Evolutionary conservation across 2,888 invertebrate genomes (phyloP).

Genomic region (Eupithecia centaureata): DNA sequence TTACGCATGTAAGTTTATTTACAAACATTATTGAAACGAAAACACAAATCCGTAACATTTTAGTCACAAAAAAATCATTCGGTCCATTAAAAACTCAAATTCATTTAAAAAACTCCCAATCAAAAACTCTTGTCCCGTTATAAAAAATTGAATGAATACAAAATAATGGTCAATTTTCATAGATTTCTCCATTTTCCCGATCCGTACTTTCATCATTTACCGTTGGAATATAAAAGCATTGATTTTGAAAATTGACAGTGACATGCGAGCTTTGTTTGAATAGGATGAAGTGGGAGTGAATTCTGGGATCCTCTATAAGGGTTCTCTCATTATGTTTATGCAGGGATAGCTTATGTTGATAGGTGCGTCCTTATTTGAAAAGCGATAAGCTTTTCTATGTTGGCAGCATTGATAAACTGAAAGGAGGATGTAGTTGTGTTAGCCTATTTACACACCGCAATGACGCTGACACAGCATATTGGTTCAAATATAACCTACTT

Average conservation of each 20-base stretch:
- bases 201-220: conserved; percentile 8
- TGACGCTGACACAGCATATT: neutral
- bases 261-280: conserved; percentile 28
- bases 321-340: neutral
- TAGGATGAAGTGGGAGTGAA: conserved; percentile 10
- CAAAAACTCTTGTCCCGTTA: neutral
- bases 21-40: neutral
- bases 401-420: neutral
- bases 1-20: neutral
- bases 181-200: neutral
- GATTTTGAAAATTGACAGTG: conserved; percentile 32
- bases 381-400: neutral
- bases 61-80: neutral
- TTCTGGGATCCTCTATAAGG: neutral
- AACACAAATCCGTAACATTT: neutral
- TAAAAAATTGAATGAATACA: neutral
- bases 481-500: too few species aligned
- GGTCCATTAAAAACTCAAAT: neutral
- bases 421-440: neutral
- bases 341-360: neutral
- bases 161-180: neutral
- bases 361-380: neutral
- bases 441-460: too few species aligned
- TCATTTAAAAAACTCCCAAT: neutral
- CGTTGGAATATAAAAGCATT: conserved; percentile 12